Evolutionary conservation across 2,797 vertebrate species (phyloP).

Genomic region (Astyanax mexicanus): DNA sequence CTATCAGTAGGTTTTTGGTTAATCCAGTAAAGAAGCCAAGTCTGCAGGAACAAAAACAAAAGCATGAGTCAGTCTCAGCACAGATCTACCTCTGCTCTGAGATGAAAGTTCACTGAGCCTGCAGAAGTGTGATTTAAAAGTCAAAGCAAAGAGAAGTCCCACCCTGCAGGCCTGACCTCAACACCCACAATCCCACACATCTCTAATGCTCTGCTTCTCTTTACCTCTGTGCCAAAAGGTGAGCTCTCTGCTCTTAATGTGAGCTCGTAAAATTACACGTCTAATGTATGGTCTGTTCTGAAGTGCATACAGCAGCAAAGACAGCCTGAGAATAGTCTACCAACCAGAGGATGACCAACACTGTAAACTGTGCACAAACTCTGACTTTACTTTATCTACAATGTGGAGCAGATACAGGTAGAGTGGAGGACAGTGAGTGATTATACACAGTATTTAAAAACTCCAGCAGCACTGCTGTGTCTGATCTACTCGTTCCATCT

Average conservation of each 20-base stretch:
- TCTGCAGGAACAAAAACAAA: not conserved
- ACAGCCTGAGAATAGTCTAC: too few relatives aligned
- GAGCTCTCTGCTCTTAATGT: not conserved
- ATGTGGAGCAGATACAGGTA: too few relatives aligned
- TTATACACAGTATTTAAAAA: too few relatives aligned
- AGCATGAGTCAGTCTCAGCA: not conserved
- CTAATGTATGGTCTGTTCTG: too few relatives aligned
- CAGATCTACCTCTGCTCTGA: not conserved
- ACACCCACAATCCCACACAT: not conserved
- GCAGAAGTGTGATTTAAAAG: slow-evolving; percentile 4
- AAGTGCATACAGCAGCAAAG: too few relatives aligned
- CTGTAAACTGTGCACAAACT: too few relatives aligned
- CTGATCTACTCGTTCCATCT: too few relatives aligned
- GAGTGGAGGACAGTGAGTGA: too few relatives aligned
- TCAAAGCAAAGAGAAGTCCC: not conserved
- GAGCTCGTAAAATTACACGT: not conserved
- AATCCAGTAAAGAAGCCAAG: not conserved
- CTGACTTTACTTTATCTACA: too few relatives aligned
- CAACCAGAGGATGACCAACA: too few relatives aligned
- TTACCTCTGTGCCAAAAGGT: not conserved
- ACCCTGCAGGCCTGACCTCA: not conserved
- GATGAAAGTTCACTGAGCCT: not conserved
- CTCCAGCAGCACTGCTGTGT: too few relatives aligned
- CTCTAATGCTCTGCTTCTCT: not conserved
- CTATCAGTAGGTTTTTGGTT: not conserved